Base-by-base conservation (phyloP, 2,113 vertebrate species). In the Saccopteryx bilineata region DNA sequence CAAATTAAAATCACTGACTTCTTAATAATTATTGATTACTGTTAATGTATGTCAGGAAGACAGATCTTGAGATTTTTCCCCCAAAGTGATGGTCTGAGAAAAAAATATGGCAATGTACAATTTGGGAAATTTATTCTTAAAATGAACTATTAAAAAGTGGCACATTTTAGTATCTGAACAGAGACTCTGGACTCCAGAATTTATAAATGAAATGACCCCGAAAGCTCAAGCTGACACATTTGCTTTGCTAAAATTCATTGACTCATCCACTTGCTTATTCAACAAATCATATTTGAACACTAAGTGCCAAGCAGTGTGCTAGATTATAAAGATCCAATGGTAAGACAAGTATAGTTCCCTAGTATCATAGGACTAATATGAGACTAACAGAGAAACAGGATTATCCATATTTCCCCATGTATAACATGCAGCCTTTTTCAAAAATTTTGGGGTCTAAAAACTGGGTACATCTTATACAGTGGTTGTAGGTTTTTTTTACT, bases 11-110 rank as follows among this genome's bases (percentile, higher is more conserved):
- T 89, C 14, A 54, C 26, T 86, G 24, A 12, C 31, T 23, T 76
- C 91, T 91, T 81, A 28, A 28, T 81, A 82, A 87, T 91, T 94
- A 81, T 39, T 94, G 89, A 96, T 82, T 75, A 52, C 5, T 94
- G 11, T 72, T 90, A 58, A 88, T 72, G 1, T 83, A 91, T 95
- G 50, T 76, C 26, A 96, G 23, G 61, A 94, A 96, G 9, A 93
- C 23, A 84, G 10, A 63, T 74, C 17, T 60, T 87, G 78, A 95
- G 61, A 75, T 39, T 46, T 90, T 76, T 87, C 81, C 33, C 26
- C 46, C 24, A 91, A 84, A 91, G 33, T 80, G 39, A 65, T 28
- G 4, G 3, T 74, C 63, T 79, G 56, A 61, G 33, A 39, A 54
- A 82, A 88, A 90, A 79, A 9, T 60, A 79, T 46, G 26, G 76